Percentiles rank a stretch among this genome's conserved stretches.
These are phyloP conservation scores for Drosophila punjabiensis DNA, from an alignment of 1,140 invertebrate species.

Conservation along the genomic window DNA sequence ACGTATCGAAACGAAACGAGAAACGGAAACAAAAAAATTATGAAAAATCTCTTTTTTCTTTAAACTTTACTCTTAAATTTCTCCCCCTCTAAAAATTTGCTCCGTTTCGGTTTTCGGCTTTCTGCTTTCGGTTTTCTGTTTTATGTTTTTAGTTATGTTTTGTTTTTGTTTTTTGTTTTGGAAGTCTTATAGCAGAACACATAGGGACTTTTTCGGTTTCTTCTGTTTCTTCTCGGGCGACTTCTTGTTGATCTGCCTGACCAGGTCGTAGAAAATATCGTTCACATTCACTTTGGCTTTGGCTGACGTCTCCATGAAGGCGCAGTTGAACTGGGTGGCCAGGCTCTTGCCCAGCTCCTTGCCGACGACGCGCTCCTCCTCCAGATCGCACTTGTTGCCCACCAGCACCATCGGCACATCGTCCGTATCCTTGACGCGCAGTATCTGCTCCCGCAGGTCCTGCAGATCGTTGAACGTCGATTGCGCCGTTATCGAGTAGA, in stretches of 20 bases:
- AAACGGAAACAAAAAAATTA: constrained; percentile 35
- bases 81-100: constrained; percentile 14
- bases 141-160: constrained; percentile 21
- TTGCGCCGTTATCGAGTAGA: constrained; percentile 99
- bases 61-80: constrained; percentile 59
- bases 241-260: constrained; percentile 99
- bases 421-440: constrained; percentile 96
- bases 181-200: constrained; percentile 93
- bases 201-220: constrained; percentile 93
- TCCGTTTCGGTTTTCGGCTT: constrained; percentile 13
- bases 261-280: constrained; percentile 99
- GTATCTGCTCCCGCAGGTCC: constrained; percentile 99
- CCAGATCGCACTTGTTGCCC: constrained; percentile 99
- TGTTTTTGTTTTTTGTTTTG: constrained; percentile 54
- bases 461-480: constrained; percentile 99
- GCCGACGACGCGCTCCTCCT: constrained; percentile 99
- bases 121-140: constrained; percentile 23
- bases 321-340: constrained; percentile 97
- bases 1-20: constrained; percentile 48
- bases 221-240: constrained; percentile 97
- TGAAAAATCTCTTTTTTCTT: constrained; percentile 38
- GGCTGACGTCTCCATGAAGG: constrained; percentile 99
- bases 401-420: constrained; percentile 99
- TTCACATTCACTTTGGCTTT: constrained; percentile 99
- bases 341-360: constrained; percentile 98